These are phyloP conservation scores for Potorous gilbertii DNA, from an alignment of 2,797 vertebrate genomes.

Conservation along the genomic window DNA sequence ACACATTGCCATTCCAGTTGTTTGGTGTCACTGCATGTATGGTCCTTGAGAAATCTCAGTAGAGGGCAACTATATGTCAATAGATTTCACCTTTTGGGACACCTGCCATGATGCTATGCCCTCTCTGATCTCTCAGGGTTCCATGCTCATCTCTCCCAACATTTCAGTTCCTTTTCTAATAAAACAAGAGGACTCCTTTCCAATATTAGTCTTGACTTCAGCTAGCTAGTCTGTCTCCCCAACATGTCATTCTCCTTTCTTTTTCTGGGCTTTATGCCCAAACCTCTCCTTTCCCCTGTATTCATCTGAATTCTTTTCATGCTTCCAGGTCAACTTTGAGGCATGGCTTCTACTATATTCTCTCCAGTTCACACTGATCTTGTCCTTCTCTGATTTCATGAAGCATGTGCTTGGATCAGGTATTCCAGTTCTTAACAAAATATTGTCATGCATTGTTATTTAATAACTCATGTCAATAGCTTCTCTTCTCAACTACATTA, in stretches of 20 bases:
- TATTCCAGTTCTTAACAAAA: neutral
- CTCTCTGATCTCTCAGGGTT: conserved; percentile 11
- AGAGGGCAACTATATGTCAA: neutral
- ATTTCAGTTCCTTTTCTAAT: neutral
- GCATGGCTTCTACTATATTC: neutral
- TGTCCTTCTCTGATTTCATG: neutral
- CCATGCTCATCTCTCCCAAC: neutral
- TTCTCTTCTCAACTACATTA: neutral
- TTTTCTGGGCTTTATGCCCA: neutral
- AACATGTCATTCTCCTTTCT: neutral
- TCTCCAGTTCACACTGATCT: neutral
- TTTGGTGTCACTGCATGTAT: neutral
- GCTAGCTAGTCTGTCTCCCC: neutral
- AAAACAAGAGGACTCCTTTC: neutral
- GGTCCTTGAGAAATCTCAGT: neutral
- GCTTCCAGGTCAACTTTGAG: neutral
- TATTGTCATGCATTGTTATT: neutral
- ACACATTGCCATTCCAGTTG: neutral
- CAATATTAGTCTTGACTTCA: neutral
- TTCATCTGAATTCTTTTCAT: neutral
- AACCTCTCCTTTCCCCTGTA: neutral
- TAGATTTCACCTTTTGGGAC: neutral
- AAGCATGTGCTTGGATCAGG: neutral
- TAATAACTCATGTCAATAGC: neutral
- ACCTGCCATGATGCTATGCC: neutral